Evolutionary conservation across 2,113 vertebrate species (phyloP).

Genomic region (Semnornis frantzii): DNA sequence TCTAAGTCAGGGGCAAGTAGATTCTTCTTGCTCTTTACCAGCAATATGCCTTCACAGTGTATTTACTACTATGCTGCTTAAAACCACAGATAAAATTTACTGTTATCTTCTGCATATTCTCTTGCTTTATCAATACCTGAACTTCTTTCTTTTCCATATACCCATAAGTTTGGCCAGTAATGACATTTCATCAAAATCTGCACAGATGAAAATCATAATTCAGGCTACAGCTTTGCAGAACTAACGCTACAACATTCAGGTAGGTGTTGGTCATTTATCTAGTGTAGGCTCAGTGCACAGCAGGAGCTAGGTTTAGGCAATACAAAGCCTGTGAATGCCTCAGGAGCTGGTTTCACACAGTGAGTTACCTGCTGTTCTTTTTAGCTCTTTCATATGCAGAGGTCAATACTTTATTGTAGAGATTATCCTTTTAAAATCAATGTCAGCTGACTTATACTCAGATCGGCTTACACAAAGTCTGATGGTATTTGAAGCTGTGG

Average conservation of each 20-base stretch:
- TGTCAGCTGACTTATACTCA: conserved; percentile 23
- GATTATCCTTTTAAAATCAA: conserved; percentile 61
- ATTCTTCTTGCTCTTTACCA: background rate
- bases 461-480: conserved; percentile 49
- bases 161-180: background rate
- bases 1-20: background rate
- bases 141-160: background rate
- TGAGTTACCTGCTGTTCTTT: background rate
- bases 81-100: background rate
- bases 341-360: conserved; percentile 13
- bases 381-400: conserved; percentile 34
- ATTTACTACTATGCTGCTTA: background rate
- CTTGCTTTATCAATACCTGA: background rate
- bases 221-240: background rate
- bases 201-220: background rate
- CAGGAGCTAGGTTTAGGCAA: background rate
- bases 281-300: fast-evolving
- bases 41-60: background rate
- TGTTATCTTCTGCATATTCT: background rate
- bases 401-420: conserved; percentile 50
- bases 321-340: background rate
- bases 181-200: background rate
- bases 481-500: conserved; percentile 27
- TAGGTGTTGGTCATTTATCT: background rate
- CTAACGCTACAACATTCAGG: background rate